These are phyloP conservation scores for Baryphthengus martii DNA, from an alignment of 2,113 vertebrate species.

Conservation along the genomic window DNA sequence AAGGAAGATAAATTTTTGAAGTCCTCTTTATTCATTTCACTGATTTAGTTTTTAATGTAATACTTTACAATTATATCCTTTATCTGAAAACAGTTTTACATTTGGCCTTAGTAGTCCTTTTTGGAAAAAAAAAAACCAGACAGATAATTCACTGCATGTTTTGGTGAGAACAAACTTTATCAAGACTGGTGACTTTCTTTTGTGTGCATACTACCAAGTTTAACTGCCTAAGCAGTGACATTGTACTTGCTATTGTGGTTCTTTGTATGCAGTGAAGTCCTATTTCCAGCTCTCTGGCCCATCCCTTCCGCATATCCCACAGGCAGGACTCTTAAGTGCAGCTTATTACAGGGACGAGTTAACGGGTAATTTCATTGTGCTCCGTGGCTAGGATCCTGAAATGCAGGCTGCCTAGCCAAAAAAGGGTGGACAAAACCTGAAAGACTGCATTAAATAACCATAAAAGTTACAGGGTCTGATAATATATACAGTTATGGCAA, in stretches of 20 bases:
- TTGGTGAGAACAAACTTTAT: background rate
- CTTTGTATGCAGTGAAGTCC: background rate
- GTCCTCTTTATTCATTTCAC: background rate
- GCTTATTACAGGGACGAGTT: constrained; percentile 6
- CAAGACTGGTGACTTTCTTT: background rate
- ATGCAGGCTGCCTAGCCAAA: constrained; percentile 33
- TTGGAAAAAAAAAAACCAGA: background rate
- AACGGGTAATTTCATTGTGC: constrained; percentile 23
- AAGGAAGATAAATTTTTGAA: constrained; percentile 21
- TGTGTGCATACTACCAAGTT: background rate
- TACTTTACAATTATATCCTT: background rate
- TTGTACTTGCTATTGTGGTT: background rate
- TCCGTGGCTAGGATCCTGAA: background rate
- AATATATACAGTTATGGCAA: constrained; percentile 8
- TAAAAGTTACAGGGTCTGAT: constrained; percentile 3
- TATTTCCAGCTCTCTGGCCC: constrained; percentile 54
- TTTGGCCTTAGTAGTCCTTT: background rate
- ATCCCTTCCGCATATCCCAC: constrained; percentile 23
- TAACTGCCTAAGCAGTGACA: background rate
- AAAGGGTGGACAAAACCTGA: background rate
- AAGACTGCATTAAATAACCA: constrained; percentile 11
- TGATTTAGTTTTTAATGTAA: background rate
- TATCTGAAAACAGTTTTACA: background rate
- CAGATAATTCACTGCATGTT: background rate
- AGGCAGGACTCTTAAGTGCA: background rate